A percentile compares a stretch with the other conserved stretches of the same genome.
These are phyloP conservation scores for Oxycera nigricornis DNA, from an alignment of 2,888 invertebrate species.

Conservation along the genomic window DNA sequence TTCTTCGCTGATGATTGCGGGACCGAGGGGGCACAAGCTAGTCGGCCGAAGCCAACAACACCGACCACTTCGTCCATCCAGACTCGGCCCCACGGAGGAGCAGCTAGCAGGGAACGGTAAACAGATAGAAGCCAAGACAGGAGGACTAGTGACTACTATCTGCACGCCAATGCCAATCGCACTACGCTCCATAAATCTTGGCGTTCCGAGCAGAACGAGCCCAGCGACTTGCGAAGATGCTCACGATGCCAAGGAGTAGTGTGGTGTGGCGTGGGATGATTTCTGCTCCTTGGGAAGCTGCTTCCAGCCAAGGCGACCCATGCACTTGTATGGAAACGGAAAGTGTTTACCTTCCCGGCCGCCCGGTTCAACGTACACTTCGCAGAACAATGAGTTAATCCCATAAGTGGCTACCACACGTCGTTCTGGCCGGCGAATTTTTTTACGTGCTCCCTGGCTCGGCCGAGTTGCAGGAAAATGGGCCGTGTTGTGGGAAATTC, in stretches of 20 bases:
- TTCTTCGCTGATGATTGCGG: not conserved
- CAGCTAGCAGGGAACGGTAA: too few species aligned
- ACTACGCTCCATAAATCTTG: slow-evolving; percentile 15
- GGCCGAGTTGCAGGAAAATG: not conserved
- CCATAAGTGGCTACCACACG: not conserved
- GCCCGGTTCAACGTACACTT: slow-evolving; percentile 14
- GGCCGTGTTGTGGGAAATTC: slow-evolving; percentile 8
- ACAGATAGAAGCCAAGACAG: not conserved
- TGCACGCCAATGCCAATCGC: not conserved
- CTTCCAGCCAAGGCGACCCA: not conserved
- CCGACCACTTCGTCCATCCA: not conserved
- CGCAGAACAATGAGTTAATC: not conserved
- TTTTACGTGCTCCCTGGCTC: not conserved
- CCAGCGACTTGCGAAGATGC: not conserved
- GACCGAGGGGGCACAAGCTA: not conserved
- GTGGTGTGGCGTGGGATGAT: not conserved
- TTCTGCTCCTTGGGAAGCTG: too few species aligned
- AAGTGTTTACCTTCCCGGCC: slow-evolving; percentile 1
- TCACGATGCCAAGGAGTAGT: not conserved
- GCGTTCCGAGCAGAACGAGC: not conserved
- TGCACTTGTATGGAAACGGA: slow-evolving; percentile 12
- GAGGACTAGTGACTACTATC: not conserved
- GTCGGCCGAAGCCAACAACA: not conserved
- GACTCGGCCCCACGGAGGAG: too few species aligned
- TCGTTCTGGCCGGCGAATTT: not conserved